These are phyloP conservation scores for Orthonevra nobilis DNA, from an alignment of 2,888 invertebrate genomes.

Conservation along the genomic window DNA sequence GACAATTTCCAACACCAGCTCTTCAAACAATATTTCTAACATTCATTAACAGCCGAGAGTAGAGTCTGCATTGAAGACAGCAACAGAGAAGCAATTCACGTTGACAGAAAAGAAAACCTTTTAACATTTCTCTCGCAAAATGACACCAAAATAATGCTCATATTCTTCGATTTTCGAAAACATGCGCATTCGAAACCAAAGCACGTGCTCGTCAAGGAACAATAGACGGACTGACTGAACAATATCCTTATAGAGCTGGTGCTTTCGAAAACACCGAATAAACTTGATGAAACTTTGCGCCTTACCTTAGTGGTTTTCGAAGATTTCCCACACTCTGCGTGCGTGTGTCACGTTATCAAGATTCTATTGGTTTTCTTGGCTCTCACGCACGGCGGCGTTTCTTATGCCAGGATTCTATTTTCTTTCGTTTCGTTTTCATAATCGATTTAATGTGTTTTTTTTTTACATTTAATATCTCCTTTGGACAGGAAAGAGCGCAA, in stretches of 20 bases:
- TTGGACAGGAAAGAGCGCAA: slow-evolving; percentile 43
- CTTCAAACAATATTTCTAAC: too few species aligned
- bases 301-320: slow-evolving; percentile 44
- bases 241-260: too few species aligned
- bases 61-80: slow-evolving; percentile 3
- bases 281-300: slow-evolving; percentile 17
- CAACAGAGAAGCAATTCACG: neutral
- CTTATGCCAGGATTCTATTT: slow-evolving; percentile 30
- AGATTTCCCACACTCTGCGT: slow-evolving; percentile 32
- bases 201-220: slow-evolving; percentile 48
- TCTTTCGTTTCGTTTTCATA: slow-evolving; percentile 32
- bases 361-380: slow-evolving; percentile 66
- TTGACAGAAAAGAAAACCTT: slow-evolving; percentile 13
- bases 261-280: slow-evolving; percentile 27
- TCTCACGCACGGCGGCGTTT: slow-evolving; percentile 60
- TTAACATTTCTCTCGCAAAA: slow-evolving; percentile 19
- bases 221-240: slow-evolving; percentile 16
- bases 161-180: slow-evolving; percentile 40
- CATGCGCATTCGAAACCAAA: slow-evolving; percentile 52
- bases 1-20: too few species aligned
- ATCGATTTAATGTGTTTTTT: slow-evolving; percentile 67
- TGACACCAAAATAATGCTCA: neutral
- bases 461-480: slow-evolving; percentile 29
- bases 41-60: neutral
- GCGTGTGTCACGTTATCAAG: slow-evolving; percentile 54